Evolutionary conservation across 2,113 vertebrate genomes (phyloP).

Genomic region (Chamaea fasciata): DNA sequence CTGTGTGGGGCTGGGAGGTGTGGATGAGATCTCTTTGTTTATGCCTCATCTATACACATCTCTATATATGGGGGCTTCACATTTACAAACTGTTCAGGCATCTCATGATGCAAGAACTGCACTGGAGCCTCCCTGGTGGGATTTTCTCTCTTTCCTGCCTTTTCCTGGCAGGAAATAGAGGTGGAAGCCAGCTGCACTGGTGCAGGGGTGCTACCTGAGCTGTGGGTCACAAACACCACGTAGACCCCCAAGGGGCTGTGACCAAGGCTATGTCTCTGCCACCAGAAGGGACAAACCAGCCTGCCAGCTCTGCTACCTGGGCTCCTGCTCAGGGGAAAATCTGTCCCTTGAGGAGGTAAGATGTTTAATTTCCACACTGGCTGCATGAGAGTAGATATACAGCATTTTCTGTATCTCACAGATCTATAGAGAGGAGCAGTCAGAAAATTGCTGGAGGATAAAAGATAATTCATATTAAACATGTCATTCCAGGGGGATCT

Average conservation of each 20-base stretch:
- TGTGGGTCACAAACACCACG: not conserved
- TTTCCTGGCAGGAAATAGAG: not conserved
- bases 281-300: not conserved
- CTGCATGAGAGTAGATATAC: slow-evolving; percentile 3
- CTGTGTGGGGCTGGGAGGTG: not conserved
- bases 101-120: not conserved
- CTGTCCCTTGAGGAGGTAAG: not conserved
- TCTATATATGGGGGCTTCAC: not conserved
- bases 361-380: slow-evolving; percentile 53
- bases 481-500: slow-evolving; percentile 22
- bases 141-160: not conserved
- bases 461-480: slow-evolving; percentile 34
- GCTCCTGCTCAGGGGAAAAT: not conserved
- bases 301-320: not conserved
- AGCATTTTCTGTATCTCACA: slow-evolving; percentile 1
- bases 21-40: not conserved
- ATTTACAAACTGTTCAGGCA: not conserved
- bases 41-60: not conserved
- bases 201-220: not conserved
- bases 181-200: not conserved
- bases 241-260: not conserved
- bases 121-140: not conserved
- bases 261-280: not conserved
- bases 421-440: slow-evolving; percentile 26
- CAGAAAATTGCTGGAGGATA: slow-evolving; percentile 39